Percentiles rank a stretch among this genome's conserved stretches.
phyloP scores from a whole-genome alignment of 2,797 vertebrate genomes.

The Champsocephalus gunnari region DNA sequence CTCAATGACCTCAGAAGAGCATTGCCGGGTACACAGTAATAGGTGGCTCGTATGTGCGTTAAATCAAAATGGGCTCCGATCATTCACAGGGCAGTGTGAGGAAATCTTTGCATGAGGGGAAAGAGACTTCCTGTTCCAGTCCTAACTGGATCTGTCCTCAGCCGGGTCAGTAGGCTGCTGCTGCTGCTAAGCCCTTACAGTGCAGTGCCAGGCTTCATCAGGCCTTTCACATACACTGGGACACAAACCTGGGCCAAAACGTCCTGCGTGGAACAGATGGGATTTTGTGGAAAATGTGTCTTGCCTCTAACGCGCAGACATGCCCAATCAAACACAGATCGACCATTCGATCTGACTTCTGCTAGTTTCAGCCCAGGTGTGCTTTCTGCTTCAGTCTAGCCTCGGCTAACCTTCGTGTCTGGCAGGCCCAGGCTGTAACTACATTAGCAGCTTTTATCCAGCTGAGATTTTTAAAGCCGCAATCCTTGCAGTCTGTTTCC shows the following conservation, averaged over 20 bases:
- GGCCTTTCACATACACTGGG: conserved; percentile 70
- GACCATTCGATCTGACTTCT: conserved; percentile 10
- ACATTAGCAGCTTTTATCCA: conserved; percentile 50
- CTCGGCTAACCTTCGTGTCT: conserved; percentile 32
- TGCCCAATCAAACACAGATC: conserved; percentile 51
- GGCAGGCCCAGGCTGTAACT: conserved; percentile 25
- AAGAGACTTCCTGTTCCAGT: conserved; percentile 38
- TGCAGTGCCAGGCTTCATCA: conserved; percentile 70
- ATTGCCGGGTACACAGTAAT: conserved; percentile 55
- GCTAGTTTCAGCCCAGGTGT: conserved; percentile 29
- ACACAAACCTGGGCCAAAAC: conserved; percentile 52
- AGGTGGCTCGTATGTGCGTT: conserved; percentile 41
- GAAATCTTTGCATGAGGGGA: conserved; percentile 32
- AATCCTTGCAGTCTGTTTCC: conserved; percentile 35
- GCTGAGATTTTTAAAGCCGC: conserved; percentile 58
- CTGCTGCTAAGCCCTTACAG: conserved; percentile 48
- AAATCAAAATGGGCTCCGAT: conserved; percentile 38
- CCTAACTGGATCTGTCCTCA: conserved; percentile 39
- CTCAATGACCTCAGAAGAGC: conserved; percentile 68
- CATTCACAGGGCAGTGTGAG: conserved; percentile 46
- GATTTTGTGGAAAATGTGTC: conserved; percentile 52
- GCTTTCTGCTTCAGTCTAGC: conserved; percentile 32
- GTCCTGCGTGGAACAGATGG: conserved; percentile 52
- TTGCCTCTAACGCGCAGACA: conserved; percentile 27
- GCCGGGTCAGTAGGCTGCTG: conserved; percentile 52